Base-by-base conservation (phyloP, 1,140 invertebrate genomes). In the Battus philenor region DNA sequence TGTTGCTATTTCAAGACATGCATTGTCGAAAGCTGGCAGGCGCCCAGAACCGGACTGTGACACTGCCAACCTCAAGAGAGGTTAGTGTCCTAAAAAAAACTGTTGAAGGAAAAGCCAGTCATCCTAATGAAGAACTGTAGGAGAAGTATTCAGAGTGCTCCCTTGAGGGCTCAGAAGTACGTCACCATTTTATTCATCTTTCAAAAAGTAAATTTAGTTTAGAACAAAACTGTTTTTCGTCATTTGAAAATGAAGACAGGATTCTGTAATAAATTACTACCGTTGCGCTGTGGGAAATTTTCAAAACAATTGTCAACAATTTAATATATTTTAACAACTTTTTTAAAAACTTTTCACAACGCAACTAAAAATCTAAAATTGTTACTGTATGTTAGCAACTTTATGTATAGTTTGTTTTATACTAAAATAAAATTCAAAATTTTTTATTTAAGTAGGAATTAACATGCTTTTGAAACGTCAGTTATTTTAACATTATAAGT, bases 11-110 rank as follows among this genome's bases (percentile, higher is more conserved):
- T 84, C 54, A 50, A 68, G 70, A 49, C 41, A 50, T 59, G 70
- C 69, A 84, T 81, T 81, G 80, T 84, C 67, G 75, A 72, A 68
- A 68, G 56, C 67, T 84, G 80, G 80, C 80, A 84, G 20, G n/a
- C 17, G 43, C 72, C 80, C 80, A 84, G 70, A 48, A 29, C 29
- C 44, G 49, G 54, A 50, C 55, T 66, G 74, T 73, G 75, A 71
- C 73, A 73, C 66, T 68, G 76, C 76, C 77, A 84, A 76, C 74
- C 65, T 68, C 55, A 71, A 74, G 65, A 77, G 63, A 81, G 80
- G 80, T 81, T 74, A 84, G 56, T 78, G 72, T 62, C 71, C 69
- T 68, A 79, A 75, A 79, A 22, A 76, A 74, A 66, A 64, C 56
- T 54, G 57, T 44, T 54, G 50, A 64, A 54, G 60, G 49, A 64